Percentiles rank a stretch among this genome's conserved stretches.
These are phyloP conservation scores for Sebastolobus altivelis DNA, from an alignment of 2,797 vertebrate species.

Conservation along the genomic window DNA sequence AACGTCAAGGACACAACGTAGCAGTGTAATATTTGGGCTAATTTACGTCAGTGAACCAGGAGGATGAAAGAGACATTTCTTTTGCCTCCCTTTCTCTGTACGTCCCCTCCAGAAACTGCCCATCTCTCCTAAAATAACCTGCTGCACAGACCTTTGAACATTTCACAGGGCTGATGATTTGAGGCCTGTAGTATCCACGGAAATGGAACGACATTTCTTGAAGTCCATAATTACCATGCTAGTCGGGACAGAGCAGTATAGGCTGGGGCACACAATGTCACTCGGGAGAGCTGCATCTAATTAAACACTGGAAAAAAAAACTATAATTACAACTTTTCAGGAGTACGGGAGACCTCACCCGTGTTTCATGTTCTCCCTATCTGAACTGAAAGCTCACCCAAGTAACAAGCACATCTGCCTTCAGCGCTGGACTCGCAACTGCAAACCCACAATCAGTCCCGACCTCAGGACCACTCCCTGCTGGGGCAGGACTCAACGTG, in stretches of 20 bases:
- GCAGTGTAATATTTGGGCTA: constrained; percentile 36
- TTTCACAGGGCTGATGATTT: constrained; percentile 75
- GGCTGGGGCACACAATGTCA: constrained; percentile 58
- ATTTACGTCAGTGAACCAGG: constrained; percentile 51
- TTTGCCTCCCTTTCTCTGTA: constrained; percentile 26
- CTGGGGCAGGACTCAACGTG: constrained; percentile 50
- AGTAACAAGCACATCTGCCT: constrained; percentile 70
- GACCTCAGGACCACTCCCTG: constrained; percentile 76
- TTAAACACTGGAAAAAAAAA: constrained; percentile 72
- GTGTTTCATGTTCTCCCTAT: constrained; percentile 63
- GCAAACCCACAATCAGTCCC: constrained; percentile 66
- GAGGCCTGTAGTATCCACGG: constrained; percentile 66
- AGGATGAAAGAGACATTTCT: constrained; percentile 56
- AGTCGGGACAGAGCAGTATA: constrained; percentile 49
- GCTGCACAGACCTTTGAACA: constrained; percentile 65
- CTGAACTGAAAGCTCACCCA: constrained; percentile 50
- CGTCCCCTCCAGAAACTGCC: constrained; percentile 23
- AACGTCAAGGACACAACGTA: constrained; percentile 40
- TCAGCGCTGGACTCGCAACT: constrained; percentile 42
- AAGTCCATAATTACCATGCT: constrained; percentile 72
- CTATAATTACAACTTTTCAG: constrained; percentile 72
- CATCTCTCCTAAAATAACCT: constrained; percentile 67
- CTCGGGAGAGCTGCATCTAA: constrained; percentile 68
- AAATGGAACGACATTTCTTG: constrained; percentile 66
- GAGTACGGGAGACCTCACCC: constrained; percentile 72